Evolutionary conservation across 2,797 vertebrate species (phyloP), one percentile per base, ranked within the genome.

Genomic region (Lycodopsis pacificus): DNA sequence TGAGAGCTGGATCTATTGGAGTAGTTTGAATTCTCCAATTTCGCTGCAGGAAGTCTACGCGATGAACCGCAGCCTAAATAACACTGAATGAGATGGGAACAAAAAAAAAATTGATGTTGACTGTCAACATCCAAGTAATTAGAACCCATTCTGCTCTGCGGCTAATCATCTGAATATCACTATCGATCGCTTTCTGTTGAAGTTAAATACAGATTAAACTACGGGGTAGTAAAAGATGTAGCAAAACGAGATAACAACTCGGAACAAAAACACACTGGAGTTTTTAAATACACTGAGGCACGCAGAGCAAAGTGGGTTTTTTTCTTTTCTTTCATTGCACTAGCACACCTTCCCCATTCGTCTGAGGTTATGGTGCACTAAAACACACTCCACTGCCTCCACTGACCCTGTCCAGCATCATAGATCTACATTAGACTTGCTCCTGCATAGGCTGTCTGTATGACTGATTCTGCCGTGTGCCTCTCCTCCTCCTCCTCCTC

Each of bases 361-460:
- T 90, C 88, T 89, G 72, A 54, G 87, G 87, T 88, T 90, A 87
- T 86, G 81, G 83, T 84, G 89, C 88, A 86, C 82, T 92, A 88
- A 92, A 91, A 82, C 87, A 87, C 87, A 90, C 80, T 87, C 88
- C 80, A 81, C 65, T 85, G 89, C 84, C 84, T 92, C 82, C 64
- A 69, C 86, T 90, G 92, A 91, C 85, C 90, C 90, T 79, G 86
- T 88, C 87, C 74, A 59, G 69, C 84, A 68, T 78, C 85, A 86
- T 89, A 91, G 79, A 92, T 91, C 91, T 86, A 87, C 82, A 86
- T 92, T 90, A 85, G 76, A 86, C 79, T 63, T 36, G 67, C 65
- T 81, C 85, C 86, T 75, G 71, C 76, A 68, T 19, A 71, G 88
- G 73, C 83, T 86, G 87, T 88, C 88, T 82, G 57, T 85, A 44